Conservation (phyloP, 2,888 invertebrate species). For the Sisyra terminalis region DNA sequence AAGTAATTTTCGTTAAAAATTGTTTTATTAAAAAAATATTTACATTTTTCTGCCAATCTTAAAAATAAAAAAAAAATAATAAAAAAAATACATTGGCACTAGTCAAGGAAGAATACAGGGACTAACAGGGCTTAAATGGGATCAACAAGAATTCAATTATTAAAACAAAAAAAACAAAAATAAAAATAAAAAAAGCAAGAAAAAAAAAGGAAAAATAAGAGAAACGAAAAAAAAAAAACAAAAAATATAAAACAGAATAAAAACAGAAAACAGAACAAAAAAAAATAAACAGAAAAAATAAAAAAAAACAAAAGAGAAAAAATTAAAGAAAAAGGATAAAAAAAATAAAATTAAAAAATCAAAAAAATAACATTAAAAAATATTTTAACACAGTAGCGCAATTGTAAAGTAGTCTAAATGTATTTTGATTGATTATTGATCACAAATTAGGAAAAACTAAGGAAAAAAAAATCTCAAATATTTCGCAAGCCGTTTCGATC, state of each 20-base stretch:
- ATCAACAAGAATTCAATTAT: constrained; percentile 2
- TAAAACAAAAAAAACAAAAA: constrained; percentile 5
- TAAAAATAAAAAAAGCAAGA: constrained; percentile 4
- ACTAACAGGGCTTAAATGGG: background rate
- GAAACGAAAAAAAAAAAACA: constrained; percentile 9
- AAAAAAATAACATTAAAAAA: background rate
- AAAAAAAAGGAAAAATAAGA: constrained; percentile 3
- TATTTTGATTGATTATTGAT: too few relatives aligned
- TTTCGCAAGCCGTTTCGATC: too few relatives aligned
- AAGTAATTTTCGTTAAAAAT: background rate
- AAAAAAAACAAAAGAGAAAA: constrained; percentile 3
- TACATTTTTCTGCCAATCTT: background rate
- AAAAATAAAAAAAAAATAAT: constrained; percentile 5
- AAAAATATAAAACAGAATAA: constrained; percentile 9
- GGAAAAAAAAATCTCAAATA: too few relatives aligned
- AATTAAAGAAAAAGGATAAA: background rate
- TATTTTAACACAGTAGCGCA: background rate
- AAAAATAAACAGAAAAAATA: constrained; percentile 9
- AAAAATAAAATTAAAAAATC: background rate
- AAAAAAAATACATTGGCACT: constrained; percentile 2
- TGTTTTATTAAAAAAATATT: constrained; percentile 1
- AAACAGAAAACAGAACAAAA: constrained; percentile 9
- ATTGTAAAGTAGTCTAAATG: too few relatives aligned
- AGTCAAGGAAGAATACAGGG: constrained; percentile 3
- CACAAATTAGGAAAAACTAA: too few relatives aligned